Conservation (phyloP, 2,113 vertebrate genomes). For the Gorilla gorilla region DNA sequence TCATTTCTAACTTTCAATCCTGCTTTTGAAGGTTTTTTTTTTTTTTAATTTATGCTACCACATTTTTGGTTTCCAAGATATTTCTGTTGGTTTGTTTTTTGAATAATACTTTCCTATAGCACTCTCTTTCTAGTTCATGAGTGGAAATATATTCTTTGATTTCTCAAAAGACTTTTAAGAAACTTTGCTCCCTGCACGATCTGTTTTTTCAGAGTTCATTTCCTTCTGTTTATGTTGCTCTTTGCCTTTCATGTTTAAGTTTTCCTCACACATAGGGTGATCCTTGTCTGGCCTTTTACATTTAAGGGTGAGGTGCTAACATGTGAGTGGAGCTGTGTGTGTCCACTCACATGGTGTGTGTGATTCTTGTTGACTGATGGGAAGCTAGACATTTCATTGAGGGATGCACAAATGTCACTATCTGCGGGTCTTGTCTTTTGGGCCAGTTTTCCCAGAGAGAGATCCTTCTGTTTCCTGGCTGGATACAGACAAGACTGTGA, state of each 20-base stretch:
- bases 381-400: background rate
- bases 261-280: background rate
- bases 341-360: background rate
- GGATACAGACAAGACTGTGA: background rate
- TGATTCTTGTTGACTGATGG: background rate
- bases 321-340: background rate
- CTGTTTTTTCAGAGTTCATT: slow-evolving; percentile 11
- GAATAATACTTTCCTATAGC: background rate
- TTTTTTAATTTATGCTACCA: background rate
- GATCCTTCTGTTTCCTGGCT: background rate
- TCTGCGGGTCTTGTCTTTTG: background rate
- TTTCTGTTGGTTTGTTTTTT: background rate
- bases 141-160: background rate
- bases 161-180: background rate
- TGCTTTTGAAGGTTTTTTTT: background rate
- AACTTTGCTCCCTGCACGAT: background rate
- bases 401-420: background rate
- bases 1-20: background rate
- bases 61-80: background rate
- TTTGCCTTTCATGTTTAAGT: background rate
- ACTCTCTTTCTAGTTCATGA: background rate
- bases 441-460: background rate
- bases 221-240: background rate
- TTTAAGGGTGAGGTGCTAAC: background rate
- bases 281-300: background rate